Evolutionary conservation across 1,140 invertebrate species (phyloP).

Genomic region (Temnothorax nylanderi): DNA sequence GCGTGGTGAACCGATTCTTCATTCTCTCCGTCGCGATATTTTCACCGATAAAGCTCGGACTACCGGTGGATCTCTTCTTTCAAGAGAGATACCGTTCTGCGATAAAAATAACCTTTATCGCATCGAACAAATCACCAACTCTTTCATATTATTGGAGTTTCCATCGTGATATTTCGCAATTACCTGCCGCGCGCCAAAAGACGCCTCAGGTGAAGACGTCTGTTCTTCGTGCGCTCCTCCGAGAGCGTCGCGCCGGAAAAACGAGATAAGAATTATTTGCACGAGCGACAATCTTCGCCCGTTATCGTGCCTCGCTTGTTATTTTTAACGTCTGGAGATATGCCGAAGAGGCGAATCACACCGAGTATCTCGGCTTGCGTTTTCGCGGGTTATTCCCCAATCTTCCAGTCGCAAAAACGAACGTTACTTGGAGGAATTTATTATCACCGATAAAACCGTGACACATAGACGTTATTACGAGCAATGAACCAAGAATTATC

Average conservation of each 20-base stretch:
- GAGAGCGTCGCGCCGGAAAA: conserved; percentile 3
- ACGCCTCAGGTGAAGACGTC: background rate
- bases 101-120: background rate
- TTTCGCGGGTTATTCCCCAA: conserved; percentile 4
- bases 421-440: conserved; percentile 15
- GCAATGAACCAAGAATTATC: conserved; percentile 1
- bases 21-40: background rate
- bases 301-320: conserved; percentile 58
- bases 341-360: background rate
- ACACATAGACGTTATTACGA: background rate
- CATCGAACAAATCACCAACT: background rate
- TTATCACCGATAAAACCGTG: conserved; percentile 16
- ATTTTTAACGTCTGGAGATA: conserved; percentile 60
- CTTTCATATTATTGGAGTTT: background rate
- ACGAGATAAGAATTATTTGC: conserved; percentile 70
- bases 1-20: background rate
- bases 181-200: background rate
- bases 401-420: background rate
- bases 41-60: conserved; percentile 24
- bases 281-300: conserved; percentile 49
- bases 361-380: background rate
- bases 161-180: conserved; percentile 16
- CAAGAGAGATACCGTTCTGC: background rate
- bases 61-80: background rate
- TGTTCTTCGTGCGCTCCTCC: background rate